These are phyloP conservation scores for Clusia tigrina DNA, from an alignment of 2,888 invertebrate genomes.

Conservation along the genomic window DNA sequence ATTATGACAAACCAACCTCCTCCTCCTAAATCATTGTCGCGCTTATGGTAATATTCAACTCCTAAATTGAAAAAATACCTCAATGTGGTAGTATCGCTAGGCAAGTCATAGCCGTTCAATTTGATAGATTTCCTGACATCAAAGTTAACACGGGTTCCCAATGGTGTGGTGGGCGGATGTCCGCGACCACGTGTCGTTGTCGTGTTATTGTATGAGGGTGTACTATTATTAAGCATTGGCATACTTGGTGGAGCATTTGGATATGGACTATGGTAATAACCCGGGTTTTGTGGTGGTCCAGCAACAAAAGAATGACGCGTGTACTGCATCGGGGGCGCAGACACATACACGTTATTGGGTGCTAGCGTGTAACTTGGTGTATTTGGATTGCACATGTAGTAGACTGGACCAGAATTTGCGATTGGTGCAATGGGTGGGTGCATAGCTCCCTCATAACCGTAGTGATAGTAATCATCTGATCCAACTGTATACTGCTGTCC, in stretches of 20 bases:
- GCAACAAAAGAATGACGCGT: slow-evolving; percentile 19
- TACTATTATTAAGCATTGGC: not conserved
- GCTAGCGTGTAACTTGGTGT: slow-evolving; percentile 26
- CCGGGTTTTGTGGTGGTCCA: not conserved
- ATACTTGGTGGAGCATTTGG: slow-evolving; percentile 9
- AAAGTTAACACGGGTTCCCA: slow-evolving; percentile 34
- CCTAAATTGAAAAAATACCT: slow-evolving; percentile 76
- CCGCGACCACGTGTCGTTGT: slow-evolving; percentile 5
- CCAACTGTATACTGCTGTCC: slow-evolving; percentile 30
- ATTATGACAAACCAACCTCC: not conserved
- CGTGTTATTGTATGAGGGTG: slow-evolving; percentile 10
- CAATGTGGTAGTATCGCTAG: slow-evolving; percentile 69
- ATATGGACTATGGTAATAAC: not conserved
- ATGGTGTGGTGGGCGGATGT: slow-evolving; percentile 9
- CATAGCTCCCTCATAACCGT: slow-evolving; percentile 41
- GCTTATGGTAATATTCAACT: slow-evolving; percentile 64
- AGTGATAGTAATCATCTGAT: slow-evolving; percentile 43
- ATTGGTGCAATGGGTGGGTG: slow-evolving; percentile 37
- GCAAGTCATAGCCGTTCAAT: slow-evolving; percentile 53
- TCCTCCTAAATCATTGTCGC: not conserved
- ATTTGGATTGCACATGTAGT: slow-evolving; percentile 32
- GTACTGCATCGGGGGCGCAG: slow-evolving; percentile 25
- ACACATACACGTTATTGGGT: slow-evolving; percentile 38
- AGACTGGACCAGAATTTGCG: slow-evolving; percentile 31
- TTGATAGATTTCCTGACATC: slow-evolving; percentile 52